phyloP scores from a whole-genome alignment of 2,888 invertebrate species.

The Dendrolimus houi region DNA sequence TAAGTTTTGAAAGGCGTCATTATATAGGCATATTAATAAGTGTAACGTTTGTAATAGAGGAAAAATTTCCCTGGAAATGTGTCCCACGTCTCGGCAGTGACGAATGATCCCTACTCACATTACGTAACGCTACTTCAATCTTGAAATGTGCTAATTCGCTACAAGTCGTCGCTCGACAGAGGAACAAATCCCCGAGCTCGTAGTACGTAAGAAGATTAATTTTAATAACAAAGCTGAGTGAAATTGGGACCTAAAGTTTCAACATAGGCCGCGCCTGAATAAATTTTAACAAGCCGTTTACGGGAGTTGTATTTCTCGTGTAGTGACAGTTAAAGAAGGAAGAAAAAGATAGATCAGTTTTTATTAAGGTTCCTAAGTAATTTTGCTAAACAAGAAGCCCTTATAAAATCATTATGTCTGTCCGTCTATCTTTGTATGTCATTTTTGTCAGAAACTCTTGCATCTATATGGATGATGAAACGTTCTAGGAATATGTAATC shows the following conservation, averaged over 20 bases:
- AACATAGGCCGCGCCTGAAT: neutral
- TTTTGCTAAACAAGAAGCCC: too few relatives aligned
- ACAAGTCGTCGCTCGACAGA: neutral
- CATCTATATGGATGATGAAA: too few relatives aligned
- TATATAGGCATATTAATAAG: neutral
- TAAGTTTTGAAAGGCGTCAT: too few relatives aligned
- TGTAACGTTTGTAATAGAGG: neutral
- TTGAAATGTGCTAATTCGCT: neutral
- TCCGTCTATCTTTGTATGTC: too few relatives aligned
- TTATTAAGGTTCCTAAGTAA: too few relatives aligned
- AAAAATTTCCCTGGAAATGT: neutral
- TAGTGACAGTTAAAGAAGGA: too few relatives aligned
- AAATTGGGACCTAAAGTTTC: constrained; percentile 1
- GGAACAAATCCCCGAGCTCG: neutral
- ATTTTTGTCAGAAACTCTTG: too few relatives aligned
- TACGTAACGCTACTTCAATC: neutral
- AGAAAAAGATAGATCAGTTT: too few relatives aligned
- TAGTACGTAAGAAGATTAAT: constrained; percentile 3
- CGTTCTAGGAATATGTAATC: too few relatives aligned
- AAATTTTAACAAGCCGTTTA: neutral
- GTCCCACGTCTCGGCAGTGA: neutral
- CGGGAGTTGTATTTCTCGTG: too few relatives aligned
- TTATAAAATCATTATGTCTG: too few relatives aligned
- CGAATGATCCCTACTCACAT: neutral
- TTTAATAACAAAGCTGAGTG: constrained; percentile 1